Evolutionary conservation across 92 coral and sea anemone genomes (phyloP), one percentile per base, ranked within the genome.

Genomic region (Porites rus): DNA sequence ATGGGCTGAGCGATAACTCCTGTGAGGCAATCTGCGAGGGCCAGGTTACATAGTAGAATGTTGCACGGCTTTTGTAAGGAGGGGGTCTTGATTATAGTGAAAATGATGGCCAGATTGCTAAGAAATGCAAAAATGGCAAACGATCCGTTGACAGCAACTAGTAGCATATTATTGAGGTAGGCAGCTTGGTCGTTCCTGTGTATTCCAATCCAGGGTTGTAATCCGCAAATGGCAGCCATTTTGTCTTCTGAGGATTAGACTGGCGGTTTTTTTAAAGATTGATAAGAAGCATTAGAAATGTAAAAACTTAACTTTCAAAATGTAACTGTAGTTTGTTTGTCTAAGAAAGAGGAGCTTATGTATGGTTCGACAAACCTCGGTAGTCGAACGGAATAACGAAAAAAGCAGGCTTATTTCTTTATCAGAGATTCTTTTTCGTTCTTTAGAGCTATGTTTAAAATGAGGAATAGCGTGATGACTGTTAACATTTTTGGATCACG

Each of bases 41-140:
- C 79, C 17, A 75, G 79, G 51, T 64, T 75, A 16, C 79, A 53
- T 17, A 75, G 65, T 7, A 75, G 7, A 52, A 53, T 59, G 65
- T 75, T 51, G 65, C 64, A 12, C 16, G 31, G 79, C 20, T 12
- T 75, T 1, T 28, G 43, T 38, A 75, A 59, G 24, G 79, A 75
- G 9, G 79, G 65, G 0, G 13, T 75, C 65, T 75, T 75, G n/a
- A 75, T 20, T 24, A 75, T 10, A 6, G 79, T 20, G 50, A 75
- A 8, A 25, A 75, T 52, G 43, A 52, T 28, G 65, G 51, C 38
- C 43, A 75, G 63, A 65, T 75, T 52, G 50, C 18, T 53, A 14
- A 75, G 28, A 64, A 75, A 75, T 11, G 65, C 65, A 20, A 53
- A 75, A 3, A 56, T 14, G 16, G 61, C 61, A 56, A 10, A 11